Percentiles rank a stretch among this genome's conserved stretches.
Evolutionary conservation across 2,113 vertebrate species (phyloP).

Genomic region (Odontesthes bonariensis): DNA sequence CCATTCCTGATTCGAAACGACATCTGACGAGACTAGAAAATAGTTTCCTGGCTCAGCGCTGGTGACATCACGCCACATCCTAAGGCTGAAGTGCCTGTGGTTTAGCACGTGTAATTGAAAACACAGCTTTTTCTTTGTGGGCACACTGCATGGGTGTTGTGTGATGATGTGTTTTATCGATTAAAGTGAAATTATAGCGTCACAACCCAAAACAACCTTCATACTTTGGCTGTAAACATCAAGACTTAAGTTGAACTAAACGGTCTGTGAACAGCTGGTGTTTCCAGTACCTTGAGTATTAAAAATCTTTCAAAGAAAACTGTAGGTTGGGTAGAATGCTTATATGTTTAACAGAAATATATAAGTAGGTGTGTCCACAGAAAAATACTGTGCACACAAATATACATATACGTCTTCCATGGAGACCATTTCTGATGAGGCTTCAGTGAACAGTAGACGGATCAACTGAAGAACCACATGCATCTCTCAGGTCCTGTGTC

Average conservation of each 20-base stretch:
- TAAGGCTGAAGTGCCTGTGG: conserved; percentile 47
- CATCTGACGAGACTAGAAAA: conserved; percentile 36
- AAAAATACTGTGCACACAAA: too few species aligned
- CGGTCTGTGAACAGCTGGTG: conserved; percentile 12
- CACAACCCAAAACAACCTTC: conserved; percentile 38
- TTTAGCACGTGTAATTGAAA: conserved; percentile 62
- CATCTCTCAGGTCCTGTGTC: too few species aligned
- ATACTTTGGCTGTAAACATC: conserved; percentile 36
- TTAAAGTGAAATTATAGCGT: conserved; percentile 40
- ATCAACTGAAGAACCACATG: too few species aligned
- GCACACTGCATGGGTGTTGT: conserved; percentile 22
- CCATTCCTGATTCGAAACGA: conserved; percentile 24
- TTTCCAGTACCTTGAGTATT: conserved; percentile 24
- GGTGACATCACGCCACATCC: conserved; percentile 76
- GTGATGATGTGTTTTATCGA: conserved; percentile 62
- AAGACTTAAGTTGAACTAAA: conserved; percentile 48
- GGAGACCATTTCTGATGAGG: too few species aligned
- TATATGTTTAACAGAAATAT: too few species aligned
- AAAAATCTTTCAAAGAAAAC: too few species aligned
- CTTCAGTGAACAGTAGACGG: too few species aligned
- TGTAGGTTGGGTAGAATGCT: too few species aligned
- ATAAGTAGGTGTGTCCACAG: too few species aligned
- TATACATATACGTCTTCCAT: too few species aligned
- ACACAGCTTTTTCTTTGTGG: conserved; percentile 15
- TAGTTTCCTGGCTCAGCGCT: conserved; percentile 58